Base-by-base conservation (phyloP, 2,888 invertebrate genomes). In the Pharmacophagus antenor region DNA sequence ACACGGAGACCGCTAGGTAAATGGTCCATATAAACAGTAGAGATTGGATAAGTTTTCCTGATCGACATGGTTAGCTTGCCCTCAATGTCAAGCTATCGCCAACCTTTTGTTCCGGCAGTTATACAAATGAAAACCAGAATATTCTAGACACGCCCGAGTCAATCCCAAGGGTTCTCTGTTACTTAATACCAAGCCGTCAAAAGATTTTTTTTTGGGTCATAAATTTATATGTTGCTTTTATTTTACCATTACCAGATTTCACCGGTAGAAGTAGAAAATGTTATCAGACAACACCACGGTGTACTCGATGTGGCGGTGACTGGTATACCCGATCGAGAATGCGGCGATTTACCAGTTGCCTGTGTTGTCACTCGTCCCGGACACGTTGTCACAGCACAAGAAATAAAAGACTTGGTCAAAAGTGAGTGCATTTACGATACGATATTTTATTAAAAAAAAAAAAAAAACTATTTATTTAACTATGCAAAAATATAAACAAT, bases 321-420 rank as follows among this genome's bases (percentile, higher is more conserved):
- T 0, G 74, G 77, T 2, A 63, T 80, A 49, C 70, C 74, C 0
- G 79, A 80, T 49, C 63, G 64, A 0, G 73, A 75, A 22, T 73
- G 72, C 37, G 82, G 80, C 0, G 80, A 82, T 12, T 63, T 81
- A 47, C 73, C 79, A 0, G 79, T 81, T 0, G 82, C 82, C 0
- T 81, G 78, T 58, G 76, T 82, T 8, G 75, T 82, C 1, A 60
- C 53, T 0, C 63, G 65, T 12, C 56, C 68, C 0, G 79, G 74
- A 0, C 56, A 62, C n/a, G 58, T 70, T 2, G 67, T 77, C 7
- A 70, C 66, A 4, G 76, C 77, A 0, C 67, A 77, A 1, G 77
- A 79, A 21, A 77, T 82, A 25, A 80, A 80, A 53, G 63, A 77
- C 21, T 63, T 80, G 17, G 78, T 82, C 3, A 73, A 67, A 73